These are phyloP conservation scores for Aeoliscus strigatus DNA, from an alignment of 2,797 vertebrate genomes.

Conservation along the genomic window DNA sequence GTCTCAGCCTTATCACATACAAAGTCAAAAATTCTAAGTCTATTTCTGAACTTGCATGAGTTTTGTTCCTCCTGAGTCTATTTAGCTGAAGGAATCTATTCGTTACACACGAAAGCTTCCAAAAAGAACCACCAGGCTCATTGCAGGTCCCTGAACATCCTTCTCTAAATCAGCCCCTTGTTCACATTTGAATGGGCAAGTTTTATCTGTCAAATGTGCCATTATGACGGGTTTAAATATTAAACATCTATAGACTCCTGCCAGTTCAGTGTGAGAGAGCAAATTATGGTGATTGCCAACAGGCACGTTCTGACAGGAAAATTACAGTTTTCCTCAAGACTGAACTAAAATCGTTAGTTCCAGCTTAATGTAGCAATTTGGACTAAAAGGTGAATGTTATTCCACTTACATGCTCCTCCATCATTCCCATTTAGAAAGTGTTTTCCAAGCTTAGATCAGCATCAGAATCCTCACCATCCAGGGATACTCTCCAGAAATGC, in stretches of 20 bases:
- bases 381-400: constrained; percentile 2
- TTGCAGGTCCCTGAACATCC: background rate
- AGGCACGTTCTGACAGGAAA: background rate
- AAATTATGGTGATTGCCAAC: too few species aligned
- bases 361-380: constrained; percentile 1
- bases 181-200: background rate
- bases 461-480: constrained; percentile 23
- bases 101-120: constrained; percentile 8
- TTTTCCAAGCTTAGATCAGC: constrained; percentile 34
- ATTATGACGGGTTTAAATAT: background rate
- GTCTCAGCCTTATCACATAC: too few species aligned
- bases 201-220: constrained; percentile 3
- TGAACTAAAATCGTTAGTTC: fast-evolving
- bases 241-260: background rate
- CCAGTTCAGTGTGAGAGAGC: background rate
- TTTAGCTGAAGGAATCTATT: constrained; percentile 7
- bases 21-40: too few species aligned
- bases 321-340: background rate
- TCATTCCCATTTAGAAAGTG: constrained; percentile 10
- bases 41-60: too few species aligned
- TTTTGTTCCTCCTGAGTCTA: background rate
- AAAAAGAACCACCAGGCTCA: constrained; percentile 1
- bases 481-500: constrained; percentile 42
- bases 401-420: constrained; percentile 8
- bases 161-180: background rate